Evolutionary conservation across 1,140 invertebrate genomes (phyloP), one percentile per base, ranked within the genome.

Genomic region (Acromyrmex heyeri): DNA sequence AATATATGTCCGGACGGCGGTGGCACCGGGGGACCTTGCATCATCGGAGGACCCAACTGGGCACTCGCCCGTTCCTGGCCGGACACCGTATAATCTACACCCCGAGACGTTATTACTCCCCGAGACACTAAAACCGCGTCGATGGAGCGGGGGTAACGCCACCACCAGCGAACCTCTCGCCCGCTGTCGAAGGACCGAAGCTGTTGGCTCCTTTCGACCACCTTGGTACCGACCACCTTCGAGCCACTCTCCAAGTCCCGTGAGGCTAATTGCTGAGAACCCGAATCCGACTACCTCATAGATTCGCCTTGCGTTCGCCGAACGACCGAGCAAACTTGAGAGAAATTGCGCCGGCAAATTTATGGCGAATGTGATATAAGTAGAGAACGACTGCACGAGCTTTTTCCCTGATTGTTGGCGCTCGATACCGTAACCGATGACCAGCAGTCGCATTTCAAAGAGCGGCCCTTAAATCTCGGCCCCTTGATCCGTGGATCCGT

Each of bases 11-110:
- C 94, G 92, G 90, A 91, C 92, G 90, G 91, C 91, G 92, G 92
- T 93, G 93, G 91, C 94, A 94, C 95, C 92, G 92, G 90, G 95
- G 95, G 94, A 95, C 95, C 94, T 94, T 95, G 95, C 94, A 95
- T 95, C 95, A 95, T 95, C 94, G 92, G 91, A 94, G 94, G 94
- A 95, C 94, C 94, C 94, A 95, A 95, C 95, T 95, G 94, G 95
- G 93, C 94, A 95, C 94, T 95, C 91, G 92, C 92, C 87, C 90
- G 86, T 87, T 93, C 91, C 93, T 94, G 86, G 91, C 94, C 94
- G 94, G 94, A 94, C 94, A 94, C 93, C 93, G 90, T 92, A 93
- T 95, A 95, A 95, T 95, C 94, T 95, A 94, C 94, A 93, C 93
- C 88, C 93, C 92, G 94, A 95, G 94, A 95, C 94, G 93, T 94